phyloP scores from a whole-genome alignment of 2,113 vertebrate species.

The Oriolus oriolus region DNA sequence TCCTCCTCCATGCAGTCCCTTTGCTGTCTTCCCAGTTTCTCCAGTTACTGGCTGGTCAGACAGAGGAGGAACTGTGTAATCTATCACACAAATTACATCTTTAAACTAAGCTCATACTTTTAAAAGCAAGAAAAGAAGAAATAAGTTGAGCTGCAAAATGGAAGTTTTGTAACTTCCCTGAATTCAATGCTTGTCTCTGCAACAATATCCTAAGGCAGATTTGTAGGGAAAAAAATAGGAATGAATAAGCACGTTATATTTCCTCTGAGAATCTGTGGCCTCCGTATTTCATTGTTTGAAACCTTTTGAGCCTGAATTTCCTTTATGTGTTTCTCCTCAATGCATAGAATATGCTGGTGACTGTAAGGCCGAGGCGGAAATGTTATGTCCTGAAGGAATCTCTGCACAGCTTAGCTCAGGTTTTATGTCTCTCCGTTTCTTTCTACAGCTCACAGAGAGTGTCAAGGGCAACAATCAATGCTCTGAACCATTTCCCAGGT shows the following conservation, averaged over 20 bases:
- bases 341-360: not conserved
- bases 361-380: not conserved
- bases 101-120: not conserved
- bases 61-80: not conserved
- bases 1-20: not conserved
- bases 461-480: accelerated
- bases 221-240: not conserved
- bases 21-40: not conserved
- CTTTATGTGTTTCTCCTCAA: not conserved
- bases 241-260: not conserved
- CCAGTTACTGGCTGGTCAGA: not conserved
- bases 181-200: not conserved
- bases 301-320: not conserved
- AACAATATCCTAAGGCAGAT: not conserved
- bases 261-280: not conserved
- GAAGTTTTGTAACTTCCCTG: not conserved
- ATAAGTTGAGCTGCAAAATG: not conserved
- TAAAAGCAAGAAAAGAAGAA: not conserved
- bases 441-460: not conserved
- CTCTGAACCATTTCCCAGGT: not conserved
- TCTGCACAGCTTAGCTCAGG: not conserved
- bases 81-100: not conserved
- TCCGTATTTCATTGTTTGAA: not conserved
- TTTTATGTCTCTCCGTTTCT: not conserved
- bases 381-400: not conserved